A percentile compares a stretch with the other conserved stretches of the same genome.
phyloP scores from a whole-genome alignment of 2,797 vertebrate species.

The Gadopsis bispinosus region DNA sequence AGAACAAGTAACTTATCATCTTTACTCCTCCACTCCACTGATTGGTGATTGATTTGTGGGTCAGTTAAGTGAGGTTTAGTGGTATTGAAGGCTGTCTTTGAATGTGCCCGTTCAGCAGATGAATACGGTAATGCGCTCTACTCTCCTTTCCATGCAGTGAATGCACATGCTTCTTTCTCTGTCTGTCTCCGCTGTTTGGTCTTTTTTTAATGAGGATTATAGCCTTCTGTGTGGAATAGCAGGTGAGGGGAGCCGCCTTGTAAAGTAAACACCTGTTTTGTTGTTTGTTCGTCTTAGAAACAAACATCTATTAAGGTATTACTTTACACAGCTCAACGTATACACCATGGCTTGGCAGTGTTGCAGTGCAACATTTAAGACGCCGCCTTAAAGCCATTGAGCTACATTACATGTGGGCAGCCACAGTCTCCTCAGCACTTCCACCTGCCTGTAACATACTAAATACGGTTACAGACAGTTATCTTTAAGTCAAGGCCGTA shows the following conservation, averaged over 20 bases:
- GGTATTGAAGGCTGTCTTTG: conserved; percentile 22
- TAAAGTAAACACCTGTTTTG: conserved; percentile 51
- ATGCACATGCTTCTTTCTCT: conserved; percentile 11
- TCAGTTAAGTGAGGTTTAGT: conserved; percentile 23
- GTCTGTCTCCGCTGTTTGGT: conserved; percentile 9
- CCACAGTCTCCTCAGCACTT: conserved; percentile 47
- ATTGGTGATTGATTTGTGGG: conserved; percentile 12
- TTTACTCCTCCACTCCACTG: not conserved
- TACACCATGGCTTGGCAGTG: conserved; percentile 1
- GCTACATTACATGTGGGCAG: conserved; percentile 57
- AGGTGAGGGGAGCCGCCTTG: conserved; percentile 44
- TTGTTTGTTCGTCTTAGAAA: conserved; percentile 27
- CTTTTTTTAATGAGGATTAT: conserved; percentile 41
- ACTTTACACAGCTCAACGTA: not conserved
- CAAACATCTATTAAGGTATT: conserved; percentile 21
- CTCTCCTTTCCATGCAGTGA: conserved; percentile 5
- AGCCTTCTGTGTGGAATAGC: conserved; percentile 7
- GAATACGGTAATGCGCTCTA: conserved; percentile 18
- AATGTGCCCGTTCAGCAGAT: conserved; percentile 36
- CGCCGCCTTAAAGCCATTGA: conserved; percentile 40
- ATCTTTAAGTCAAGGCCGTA: conserved; percentile 36
- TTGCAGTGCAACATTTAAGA: conserved; percentile 14
- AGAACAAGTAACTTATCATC: not conserved
- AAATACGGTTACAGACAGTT: conserved; percentile 35
- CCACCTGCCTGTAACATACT: conserved; percentile 55